These are phyloP conservation scores for Drosophila bipectinata DNA, from an alignment of 1,140 invertebrate genomes.

Conservation along the genomic window DNA sequence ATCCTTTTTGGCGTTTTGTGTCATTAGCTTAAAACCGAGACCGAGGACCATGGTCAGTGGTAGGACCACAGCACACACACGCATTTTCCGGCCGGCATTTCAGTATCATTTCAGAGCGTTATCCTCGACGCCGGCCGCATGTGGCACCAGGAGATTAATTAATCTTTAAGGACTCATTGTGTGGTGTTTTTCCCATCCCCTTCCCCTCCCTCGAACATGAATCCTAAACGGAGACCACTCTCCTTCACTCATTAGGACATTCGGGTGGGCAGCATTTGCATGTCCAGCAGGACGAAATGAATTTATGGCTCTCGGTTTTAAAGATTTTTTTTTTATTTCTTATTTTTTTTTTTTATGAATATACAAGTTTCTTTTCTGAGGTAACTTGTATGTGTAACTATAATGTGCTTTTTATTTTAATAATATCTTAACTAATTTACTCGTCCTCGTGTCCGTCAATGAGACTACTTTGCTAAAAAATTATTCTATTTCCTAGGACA, in stretches of 20 bases:
- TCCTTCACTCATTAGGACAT: constrained; percentile 62
- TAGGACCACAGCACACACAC: constrained; percentile 12
- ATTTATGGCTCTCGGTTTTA: constrained; percentile 56
- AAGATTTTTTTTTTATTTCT: not conserved
- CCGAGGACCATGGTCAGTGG: constrained; percentile 62
- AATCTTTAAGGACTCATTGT: constrained; percentile 83
- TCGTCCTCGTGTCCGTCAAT: too few relatives aligned
- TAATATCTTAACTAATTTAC: too few relatives aligned
- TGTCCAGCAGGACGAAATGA: constrained; percentile 65
- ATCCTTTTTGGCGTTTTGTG: constrained; percentile 80
- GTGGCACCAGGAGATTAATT: constrained; percentile 83
- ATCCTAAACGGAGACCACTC: not conserved
- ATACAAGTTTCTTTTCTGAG: not conserved
- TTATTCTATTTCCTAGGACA: too few relatives aligned
- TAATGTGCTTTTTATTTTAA: too few relatives aligned
- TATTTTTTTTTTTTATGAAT: not conserved
- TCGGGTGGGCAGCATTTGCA: constrained; percentile 64
- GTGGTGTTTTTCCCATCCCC: constrained; percentile 26
- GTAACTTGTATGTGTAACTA: too few relatives aligned
- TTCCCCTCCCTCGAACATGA: not conserved
- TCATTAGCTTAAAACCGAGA: constrained; percentile 73
- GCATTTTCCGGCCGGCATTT: constrained; percentile 38
- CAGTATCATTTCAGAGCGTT: constrained; percentile 11
- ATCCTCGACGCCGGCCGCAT: constrained; percentile 60
- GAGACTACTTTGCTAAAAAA: too few relatives aligned